A percentile compares a stretch with the other conserved stretches of the same genome.
phyloP scores from a whole-genome alignment of 2,797 vertebrate species.

The Poeciliopsis paucimaculata region DNA sequence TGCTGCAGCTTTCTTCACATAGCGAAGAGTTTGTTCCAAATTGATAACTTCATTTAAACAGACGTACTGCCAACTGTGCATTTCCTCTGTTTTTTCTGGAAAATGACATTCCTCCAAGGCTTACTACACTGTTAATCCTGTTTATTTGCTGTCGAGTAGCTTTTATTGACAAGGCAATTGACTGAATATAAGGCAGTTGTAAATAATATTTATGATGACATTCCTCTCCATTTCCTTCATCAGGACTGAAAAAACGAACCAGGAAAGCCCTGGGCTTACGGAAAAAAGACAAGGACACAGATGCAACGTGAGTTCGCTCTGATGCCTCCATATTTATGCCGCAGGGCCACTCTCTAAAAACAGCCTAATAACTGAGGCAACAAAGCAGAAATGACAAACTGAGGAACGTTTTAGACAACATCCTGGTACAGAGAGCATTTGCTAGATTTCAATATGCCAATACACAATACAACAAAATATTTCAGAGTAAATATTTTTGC shows the following conservation, averaged over 20 bases:
- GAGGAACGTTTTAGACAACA: background rate
- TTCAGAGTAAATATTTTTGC: background rate
- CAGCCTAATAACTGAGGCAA: background rate
- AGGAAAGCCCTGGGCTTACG: slow-evolving; percentile 96
- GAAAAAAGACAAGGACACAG: slow-evolving; percentile 96
- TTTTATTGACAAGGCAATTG: slow-evolving; percentile 31
- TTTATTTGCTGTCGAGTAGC: slow-evolving; percentile 35
- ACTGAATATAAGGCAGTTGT: slow-evolving; percentile 17
- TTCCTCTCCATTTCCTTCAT: slow-evolving; percentile 2
- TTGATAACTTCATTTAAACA: slow-evolving; percentile 30
- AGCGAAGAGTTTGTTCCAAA: slow-evolving; percentile 28
- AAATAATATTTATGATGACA: background rate
- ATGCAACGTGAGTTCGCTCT: slow-evolving; percentile 88
- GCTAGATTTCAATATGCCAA: background rate
- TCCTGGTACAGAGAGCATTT: background rate
- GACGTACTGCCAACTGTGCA: background rate
- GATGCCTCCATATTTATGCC: background rate
- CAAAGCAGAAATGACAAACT: slow-evolving; percentile 12
- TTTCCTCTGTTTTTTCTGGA: slow-evolving; percentile 11
- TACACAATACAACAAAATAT: background rate
- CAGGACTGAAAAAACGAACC: slow-evolving; percentile 98
- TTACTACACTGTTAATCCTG: slow-evolving; percentile 17
- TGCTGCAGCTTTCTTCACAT: slow-evolving; percentile 23
- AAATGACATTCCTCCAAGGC: slow-evolving; percentile 1
- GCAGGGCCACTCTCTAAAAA: background rate